Percentiles rank a stretch among this genome's conserved stretches.
These are phyloP conservation scores for Bubalus kerabau DNA, from an alignment of 2,113 vertebrate genomes.

Conservation along the genomic window DNA sequence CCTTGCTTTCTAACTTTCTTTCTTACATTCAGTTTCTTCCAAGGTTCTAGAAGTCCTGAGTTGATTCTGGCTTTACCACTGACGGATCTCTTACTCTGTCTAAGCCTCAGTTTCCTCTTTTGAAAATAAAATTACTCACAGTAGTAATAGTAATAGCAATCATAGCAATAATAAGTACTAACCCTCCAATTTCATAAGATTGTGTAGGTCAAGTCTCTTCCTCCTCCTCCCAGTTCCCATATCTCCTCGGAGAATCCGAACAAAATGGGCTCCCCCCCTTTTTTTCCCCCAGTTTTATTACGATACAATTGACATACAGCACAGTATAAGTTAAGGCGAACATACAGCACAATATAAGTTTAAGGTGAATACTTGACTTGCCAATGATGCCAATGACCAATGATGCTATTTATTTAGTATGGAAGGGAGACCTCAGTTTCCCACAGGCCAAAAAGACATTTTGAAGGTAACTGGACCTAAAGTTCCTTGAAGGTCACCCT, in stretches of 20 bases:
- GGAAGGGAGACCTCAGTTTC: neutral
- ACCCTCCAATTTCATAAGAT: neutral
- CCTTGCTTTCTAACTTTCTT: neutral
- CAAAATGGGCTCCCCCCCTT: too few relatives aligned
- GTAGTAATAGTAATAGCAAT: neutral
- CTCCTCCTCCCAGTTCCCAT: neutral
- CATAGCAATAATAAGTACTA: neutral
- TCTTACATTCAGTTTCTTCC: neutral
- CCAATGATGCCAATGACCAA: too few relatives aligned
- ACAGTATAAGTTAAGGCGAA: too few relatives aligned
- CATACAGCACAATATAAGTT: too few relatives aligned
- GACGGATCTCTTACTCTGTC: neutral
- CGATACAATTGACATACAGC: too few relatives aligned
- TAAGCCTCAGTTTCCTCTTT: neutral
- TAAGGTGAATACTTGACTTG: too few relatives aligned
- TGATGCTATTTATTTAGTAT: fast-evolving
- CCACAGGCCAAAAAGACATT: neutral
- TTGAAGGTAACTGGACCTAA: neutral
- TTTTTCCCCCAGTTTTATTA: too few relatives aligned
- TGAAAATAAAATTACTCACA: neutral
- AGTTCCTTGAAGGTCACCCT: neutral
- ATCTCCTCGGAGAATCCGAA: too few relatives aligned
- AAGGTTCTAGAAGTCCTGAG: neutral
- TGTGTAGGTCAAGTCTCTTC: neutral
- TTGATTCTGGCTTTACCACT: neutral